Evolutionary conservation across 2,797 vertebrate species (phyloP).

Genomic region (Tragelaphus oryx): DNA sequence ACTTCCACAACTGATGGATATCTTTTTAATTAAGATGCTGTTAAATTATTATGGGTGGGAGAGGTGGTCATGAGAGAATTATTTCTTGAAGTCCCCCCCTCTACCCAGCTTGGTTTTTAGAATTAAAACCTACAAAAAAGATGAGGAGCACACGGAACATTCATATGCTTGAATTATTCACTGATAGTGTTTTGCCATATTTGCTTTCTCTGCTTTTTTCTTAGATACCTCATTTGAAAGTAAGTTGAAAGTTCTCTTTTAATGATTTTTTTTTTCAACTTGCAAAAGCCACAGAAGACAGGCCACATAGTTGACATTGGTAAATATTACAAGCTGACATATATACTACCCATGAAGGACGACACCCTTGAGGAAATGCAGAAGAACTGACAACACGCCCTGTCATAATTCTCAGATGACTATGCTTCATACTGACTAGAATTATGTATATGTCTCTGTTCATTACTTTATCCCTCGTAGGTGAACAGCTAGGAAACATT

Average conservation of each 20-base stretch:
- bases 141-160: not conserved
- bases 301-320: not conserved
- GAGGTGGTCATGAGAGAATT: not conserved
- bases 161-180: not conserved
- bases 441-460: not conserved
- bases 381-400: not conserved
- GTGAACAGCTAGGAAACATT: not conserved
- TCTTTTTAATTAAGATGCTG: slow-evolving; percentile 17
- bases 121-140: slow-evolving; percentile 5
- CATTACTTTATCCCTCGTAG: not conserved
- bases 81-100: not conserved
- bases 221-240: not conserved
- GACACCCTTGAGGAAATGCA: not conserved
- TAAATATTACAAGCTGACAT: not conserved
- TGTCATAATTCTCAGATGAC: not conserved
- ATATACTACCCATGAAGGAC: not conserved
- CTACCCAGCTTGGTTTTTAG: not conserved
- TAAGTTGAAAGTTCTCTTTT: not conserved
- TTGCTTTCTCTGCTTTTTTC: not conserved
- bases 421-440: not conserved
- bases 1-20: not conserved
- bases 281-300: not conserved
- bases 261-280: not conserved
- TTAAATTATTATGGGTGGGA: not conserved
- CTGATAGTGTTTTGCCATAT: not conserved